These are phyloP conservation scores for Piprites chloris DNA, from an alignment of 2,113 vertebrate genomes.

Conservation along the genomic window DNA sequence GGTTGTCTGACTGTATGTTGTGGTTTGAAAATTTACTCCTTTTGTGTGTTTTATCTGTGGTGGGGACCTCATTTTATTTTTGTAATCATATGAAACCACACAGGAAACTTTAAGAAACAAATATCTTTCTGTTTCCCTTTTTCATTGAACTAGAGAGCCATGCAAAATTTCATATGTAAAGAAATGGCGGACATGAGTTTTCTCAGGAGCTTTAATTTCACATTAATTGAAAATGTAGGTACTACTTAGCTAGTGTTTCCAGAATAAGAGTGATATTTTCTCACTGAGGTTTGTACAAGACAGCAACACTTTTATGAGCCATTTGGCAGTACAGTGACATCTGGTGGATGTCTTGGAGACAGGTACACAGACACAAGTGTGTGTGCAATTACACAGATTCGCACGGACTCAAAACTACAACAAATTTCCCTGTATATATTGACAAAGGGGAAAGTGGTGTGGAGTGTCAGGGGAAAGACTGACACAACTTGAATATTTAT, in stretches of 20 bases:
- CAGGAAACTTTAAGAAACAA: neutral
- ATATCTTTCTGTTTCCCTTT: neutral
- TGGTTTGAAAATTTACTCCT: neutral
- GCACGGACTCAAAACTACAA: neutral
- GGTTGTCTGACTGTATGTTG: neutral
- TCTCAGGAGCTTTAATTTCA: neutral
- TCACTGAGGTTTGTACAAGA: neutral
- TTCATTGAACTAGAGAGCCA: neutral
- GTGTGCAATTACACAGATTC: neutral
- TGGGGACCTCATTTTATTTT: neutral
- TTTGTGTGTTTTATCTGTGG: neutral
- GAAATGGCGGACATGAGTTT: neutral
- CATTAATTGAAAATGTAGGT: neutral
- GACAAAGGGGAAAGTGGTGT: neutral
- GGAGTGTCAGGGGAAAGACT: neutral
- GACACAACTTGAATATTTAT: neutral
- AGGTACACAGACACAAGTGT: neutral
- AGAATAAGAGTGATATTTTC: neutral
- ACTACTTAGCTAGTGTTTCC: neutral
- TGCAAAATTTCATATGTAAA: neutral
- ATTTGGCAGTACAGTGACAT: neutral
- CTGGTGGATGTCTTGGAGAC: neutral
- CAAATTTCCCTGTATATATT: neutral
- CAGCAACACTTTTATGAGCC: neutral
- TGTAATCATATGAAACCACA: neutral